phyloP scores from a whole-genome alignment of 2,888 invertebrate genomes.

The Cephonodes hylas region DNA sequence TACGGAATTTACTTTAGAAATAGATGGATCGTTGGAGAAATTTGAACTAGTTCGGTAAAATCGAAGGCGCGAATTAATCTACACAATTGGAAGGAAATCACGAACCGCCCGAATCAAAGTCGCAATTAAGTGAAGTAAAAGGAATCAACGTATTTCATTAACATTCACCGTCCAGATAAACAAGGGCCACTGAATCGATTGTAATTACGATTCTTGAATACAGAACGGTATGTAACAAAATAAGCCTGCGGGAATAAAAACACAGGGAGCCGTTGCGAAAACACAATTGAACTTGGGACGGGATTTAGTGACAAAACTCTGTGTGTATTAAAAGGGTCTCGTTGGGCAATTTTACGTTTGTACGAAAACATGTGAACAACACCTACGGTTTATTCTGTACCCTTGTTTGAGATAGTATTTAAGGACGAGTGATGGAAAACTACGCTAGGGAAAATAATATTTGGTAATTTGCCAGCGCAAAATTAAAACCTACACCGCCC shows the following conservation, averaged over 20 bases:
- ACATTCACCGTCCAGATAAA: conserved; percentile 22
- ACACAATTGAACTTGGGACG: conserved; percentile 39
- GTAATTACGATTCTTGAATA: conserved; percentile 54
- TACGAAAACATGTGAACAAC: neutral
- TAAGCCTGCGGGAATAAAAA: conserved; percentile 54
- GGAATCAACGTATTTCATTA: conserved; percentile 8
- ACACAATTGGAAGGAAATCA: neutral
- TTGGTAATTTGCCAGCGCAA: too few species aligned
- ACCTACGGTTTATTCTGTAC: neutral
- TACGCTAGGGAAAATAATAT: too few species aligned
- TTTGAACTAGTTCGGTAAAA: too few species aligned
- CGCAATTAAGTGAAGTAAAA: neutral
- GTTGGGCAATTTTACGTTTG: conserved; percentile 19
- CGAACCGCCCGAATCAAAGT: neutral
- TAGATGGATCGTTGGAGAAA: too few species aligned
- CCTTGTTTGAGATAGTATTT: neutral
- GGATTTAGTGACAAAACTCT: conserved; percentile 42
- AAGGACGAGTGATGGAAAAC: neutral
- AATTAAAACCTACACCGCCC: too few species aligned
- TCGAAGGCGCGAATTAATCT: neutral
- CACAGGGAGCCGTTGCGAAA: conserved; percentile 52
- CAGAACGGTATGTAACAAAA: conserved; percentile 52
- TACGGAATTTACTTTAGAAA: neutral
- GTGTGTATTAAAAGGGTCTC: conserved; percentile 30
- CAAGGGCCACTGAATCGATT: conserved; percentile 44